Evolutionary conservation across 1,140 invertebrate genomes (phyloP), one percentile per base, ranked within the genome.

Genomic region (Diploscapter pachys): DNA sequence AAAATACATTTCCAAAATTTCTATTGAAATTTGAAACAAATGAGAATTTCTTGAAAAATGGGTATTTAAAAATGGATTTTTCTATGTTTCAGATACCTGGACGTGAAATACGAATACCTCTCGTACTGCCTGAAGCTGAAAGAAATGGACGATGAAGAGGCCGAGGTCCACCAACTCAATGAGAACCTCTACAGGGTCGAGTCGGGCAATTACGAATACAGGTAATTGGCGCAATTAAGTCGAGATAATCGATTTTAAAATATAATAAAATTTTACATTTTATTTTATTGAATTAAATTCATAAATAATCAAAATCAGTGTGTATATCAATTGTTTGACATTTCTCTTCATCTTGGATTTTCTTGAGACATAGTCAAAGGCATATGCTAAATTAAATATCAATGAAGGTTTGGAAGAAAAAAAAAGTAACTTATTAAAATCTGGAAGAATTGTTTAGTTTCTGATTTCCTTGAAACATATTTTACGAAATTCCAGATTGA

Each of bases 141-240:
- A 81, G 96, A 99, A 89, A 93, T 98, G 92, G 96, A 99, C 83
- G 96, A 99, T 86, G 96, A 99, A 86, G 96, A 98, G 84, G 93
- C 95, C 79, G 92, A 91, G 72, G 98, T 94, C 75, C 91, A 92
- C 54, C 91, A 93, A 0, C 85, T 98, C n/a, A 93, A 97, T 84
- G 96, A 99, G 86, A 95, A 96, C 0, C 87, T 98, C 11, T 98
- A 98, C 86, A 89, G 96, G 59, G 93, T 99, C 0, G 96, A 98
- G 87, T 98, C 96, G 4, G 96, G 96, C 69, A 99, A 99, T 87
- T 99, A 98, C 88, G 96, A 98, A 86, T 99, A 98, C 85, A 91
- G 95, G 90, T 92, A 82, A 79, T 69, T 0, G 8, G 13, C n/a
- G 31, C 3, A 3, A n/a, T 2, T 5, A 49, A 67, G 63, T 71